A percentile compares a stretch with the other conserved stretches of the same genome.
These are phyloP conservation scores for Buphagus erythrorhynchus DNA, from an alignment of 2,797 vertebrate genomes.

Conservation along the genomic window DNA sequence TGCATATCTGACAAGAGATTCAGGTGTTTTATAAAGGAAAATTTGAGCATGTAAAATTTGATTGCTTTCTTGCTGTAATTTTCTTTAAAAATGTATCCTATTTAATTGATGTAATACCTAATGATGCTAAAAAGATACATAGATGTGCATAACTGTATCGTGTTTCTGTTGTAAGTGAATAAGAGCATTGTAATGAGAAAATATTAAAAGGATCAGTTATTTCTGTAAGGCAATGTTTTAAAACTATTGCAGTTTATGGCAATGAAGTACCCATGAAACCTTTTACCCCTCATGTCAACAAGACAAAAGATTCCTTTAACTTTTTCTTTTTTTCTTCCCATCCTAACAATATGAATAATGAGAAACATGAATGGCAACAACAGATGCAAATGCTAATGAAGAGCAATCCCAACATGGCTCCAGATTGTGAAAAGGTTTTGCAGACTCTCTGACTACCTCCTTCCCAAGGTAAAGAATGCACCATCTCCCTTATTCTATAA, in stretches of 20 bases:
- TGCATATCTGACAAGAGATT: background rate
- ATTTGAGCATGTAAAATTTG: background rate
- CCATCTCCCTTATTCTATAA: background rate
- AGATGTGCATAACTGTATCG: fast-evolving
- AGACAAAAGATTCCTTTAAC: background rate
- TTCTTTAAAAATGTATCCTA: background rate
- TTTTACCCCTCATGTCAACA: background rate
- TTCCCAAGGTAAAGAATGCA: background rate
- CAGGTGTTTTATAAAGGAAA: background rate
- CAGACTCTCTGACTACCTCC: background rate
- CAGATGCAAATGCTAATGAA: background rate
- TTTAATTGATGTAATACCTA: background rate
- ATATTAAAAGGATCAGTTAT: background rate
- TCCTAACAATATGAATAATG: background rate
- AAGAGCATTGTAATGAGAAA: background rate
- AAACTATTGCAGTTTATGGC: background rate
- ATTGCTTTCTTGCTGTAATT: background rate
- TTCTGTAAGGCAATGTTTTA: background rate
- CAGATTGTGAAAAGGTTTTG: background rate
- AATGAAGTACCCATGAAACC: background rate
- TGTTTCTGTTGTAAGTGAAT: background rate
- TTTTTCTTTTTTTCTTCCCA: background rate
- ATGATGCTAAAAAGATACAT: background rate
- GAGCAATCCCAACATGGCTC: background rate
- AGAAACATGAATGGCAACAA: background rate